Evolutionary conservation across 2,888 invertebrate genomes (phyloP), one percentile per base, ranked within the genome.

Genomic region (Eupithecia insigniata): DNA sequence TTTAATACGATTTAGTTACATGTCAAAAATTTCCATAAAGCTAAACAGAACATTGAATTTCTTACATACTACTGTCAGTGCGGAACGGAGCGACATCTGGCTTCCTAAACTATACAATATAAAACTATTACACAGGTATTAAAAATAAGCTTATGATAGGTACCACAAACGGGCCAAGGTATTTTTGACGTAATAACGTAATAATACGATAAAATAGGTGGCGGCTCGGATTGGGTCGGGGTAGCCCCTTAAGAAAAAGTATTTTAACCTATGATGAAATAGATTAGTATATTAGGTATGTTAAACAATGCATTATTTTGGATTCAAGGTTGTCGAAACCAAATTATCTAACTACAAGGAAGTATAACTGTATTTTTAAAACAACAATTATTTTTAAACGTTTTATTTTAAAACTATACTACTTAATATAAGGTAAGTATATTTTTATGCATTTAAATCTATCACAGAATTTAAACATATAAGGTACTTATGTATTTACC

Each of bases 391-490:
- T 5, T 26, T 55, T 55, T 26, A 22, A 55, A 26, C 26, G 12
- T 22, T 55, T 55, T 26, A 55, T 55, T 55, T 64, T 51, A 67
- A 65, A 66, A 71, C 69, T 65, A 60, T 60, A 22, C 1, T 58
- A 43, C 12, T 26, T 43, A 30, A 60, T 8, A 18, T 60, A 58
- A 22, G 26, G 26, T 28, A n/a, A 16, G 28, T 60, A 60, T 2
- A 7, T 30, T 30, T 60, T 12, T 60, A 67, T 30, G 55, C 12
- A 55, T 55, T 66, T 28, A 75, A 70, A 71, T 74, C 67, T 84
- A 84, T 84, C 84, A 84, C 84, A 84, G 84, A 82, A 80, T 77
- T 73, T 64, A 71, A 26, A 14, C 22, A 12, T 10, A 12, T 51
- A 5, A 10, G 22, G n/a, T 51, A 22, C 12, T 2, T 51, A 51